A percentile compares a stretch with the other conserved stretches of the same genome.
These are phyloP conservation scores for Brachionus angularis DNA, from an alignment of 1,140 invertebrate genomes.

Conservation along the genomic window DNA sequence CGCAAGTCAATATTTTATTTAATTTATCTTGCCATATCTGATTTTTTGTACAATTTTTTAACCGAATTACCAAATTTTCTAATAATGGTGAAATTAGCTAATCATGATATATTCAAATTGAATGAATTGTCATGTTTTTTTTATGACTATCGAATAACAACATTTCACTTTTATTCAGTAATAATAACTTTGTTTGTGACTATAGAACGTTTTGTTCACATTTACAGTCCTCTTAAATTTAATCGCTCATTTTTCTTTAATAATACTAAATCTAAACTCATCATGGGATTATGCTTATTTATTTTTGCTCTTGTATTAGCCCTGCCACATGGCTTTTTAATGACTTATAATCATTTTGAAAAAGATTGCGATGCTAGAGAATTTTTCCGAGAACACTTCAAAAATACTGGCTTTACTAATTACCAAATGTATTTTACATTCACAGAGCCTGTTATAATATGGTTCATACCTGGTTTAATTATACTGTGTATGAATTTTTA, in stretches of 20 bases:
- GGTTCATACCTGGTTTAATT: slow-evolving; percentile 19
- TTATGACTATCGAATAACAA: slow-evolving; percentile 13
- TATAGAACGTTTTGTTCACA: slow-evolving; percentile 3
- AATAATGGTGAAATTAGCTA: not conserved
- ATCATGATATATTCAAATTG: not conserved
- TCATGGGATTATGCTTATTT: not conserved
- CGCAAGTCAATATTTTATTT: slow-evolving; percentile 20
- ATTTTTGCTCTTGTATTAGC: not conserved
- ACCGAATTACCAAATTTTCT: slow-evolving; percentile 27
- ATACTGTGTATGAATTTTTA: slow-evolving; percentile 26
- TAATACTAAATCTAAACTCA: slow-evolving; percentile 14
- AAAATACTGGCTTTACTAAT: not conserved
- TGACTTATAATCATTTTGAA: not conserved
- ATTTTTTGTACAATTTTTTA: slow-evolving; percentile 38
- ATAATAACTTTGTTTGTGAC: slow-evolving; percentile 23
- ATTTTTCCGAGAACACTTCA: not conserved
- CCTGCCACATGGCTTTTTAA: not conserved
- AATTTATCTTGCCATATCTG: not conserved
- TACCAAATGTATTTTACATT: slow-evolving; percentile 35
- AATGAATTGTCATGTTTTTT: slow-evolving; percentile 10
- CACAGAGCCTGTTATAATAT: slow-evolving; percentile 16
- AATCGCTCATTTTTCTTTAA: slow-evolving; percentile 22
- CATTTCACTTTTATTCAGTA: slow-evolving; percentile 25
- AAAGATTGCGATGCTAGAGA: slow-evolving; percentile 3
- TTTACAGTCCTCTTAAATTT: slow-evolving; percentile 22